Base-by-base conservation (phyloP, 2,888 invertebrate genomes). In the Phragmatobia fuliginosa region DNA sequence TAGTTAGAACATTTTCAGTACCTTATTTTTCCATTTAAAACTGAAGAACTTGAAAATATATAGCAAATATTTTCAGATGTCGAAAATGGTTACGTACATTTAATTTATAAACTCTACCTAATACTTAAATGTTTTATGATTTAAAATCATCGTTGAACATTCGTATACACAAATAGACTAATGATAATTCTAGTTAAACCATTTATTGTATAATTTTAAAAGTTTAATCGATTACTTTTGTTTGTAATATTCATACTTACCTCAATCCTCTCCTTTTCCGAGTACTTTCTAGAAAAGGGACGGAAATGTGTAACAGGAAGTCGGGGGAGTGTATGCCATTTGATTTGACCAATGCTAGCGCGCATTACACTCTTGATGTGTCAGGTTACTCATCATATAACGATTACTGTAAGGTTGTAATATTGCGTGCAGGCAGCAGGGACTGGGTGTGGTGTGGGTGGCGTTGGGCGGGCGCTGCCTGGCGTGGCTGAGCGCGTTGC, bases 401-500 rank as follows among this genome's bases (percentile, higher is more conserved):
- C 45, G 21, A 21, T 6, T n/a, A n/a, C n/a, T 49, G n/a, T 49
- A 2, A 38, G 1, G n/a, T 10, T 8, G 3, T 16, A 28, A 62
- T n/a, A 0, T 58, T 62, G 1, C 25, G 1, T 8, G 25, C 87
- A 97, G 97, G 88, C 98, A 97, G 91, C 98, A 98, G 92, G 98
- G 98, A 45, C 97, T 98, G 78, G 98, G 98, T 67, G 98, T 98
- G 4, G 96, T 99, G 18, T 98, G 98, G 85, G 98, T 99, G 31
- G 98, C 98, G 0, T 96, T 99, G 67, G 98, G 98, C 21, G 97
- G 97, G 33, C 97, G 98, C 77, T 97, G 98, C 72, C 95, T 99
- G n/a, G 96, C 97, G 38, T 95, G 99, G 87, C 94, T 97, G 88
- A 96, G 97, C 45, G 96, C 97, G 38, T 91, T 98, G 76, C 95